These are phyloP conservation scores for Isurus oxyrinchus DNA, from an alignment of 2,113 vertebrate genomes.

Conservation along the genomic window DNA sequence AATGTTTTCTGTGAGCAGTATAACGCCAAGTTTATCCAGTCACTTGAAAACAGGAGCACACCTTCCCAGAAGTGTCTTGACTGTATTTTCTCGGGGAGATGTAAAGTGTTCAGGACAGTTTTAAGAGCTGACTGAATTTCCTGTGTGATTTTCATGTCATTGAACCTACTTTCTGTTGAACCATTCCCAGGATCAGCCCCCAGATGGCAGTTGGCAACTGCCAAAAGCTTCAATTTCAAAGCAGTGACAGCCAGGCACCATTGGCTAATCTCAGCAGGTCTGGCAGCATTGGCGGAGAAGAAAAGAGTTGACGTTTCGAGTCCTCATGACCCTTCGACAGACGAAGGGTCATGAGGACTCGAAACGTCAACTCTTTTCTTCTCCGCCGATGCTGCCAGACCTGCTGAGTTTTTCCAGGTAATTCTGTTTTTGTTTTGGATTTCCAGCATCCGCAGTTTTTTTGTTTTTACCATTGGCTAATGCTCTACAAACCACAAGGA, in stretches of 20 bases:
- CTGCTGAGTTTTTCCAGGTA: too few species aligned
- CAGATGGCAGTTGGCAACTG: neutral
- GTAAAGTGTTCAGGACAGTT: neutral
- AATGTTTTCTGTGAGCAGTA: neutral
- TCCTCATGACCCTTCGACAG: too few species aligned
- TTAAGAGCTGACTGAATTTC: neutral
- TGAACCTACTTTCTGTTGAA: too few species aligned
- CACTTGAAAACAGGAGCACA: neutral
- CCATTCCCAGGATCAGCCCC: neutral
- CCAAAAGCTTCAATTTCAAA: neutral
- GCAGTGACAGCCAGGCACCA: too few species aligned
- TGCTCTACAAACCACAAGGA: neutral
- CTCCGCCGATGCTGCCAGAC: too few species aligned
- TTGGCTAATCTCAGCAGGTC: too few species aligned
- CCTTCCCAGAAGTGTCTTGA: neutral
- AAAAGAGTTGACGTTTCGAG: too few species aligned
- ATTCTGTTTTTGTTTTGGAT: too few species aligned
- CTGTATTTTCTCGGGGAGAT: neutral
- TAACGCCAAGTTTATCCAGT: neutral
- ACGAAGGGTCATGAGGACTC: too few species aligned
- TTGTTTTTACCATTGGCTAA: neutral
- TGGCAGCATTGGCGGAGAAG: too few species aligned
- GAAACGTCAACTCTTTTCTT: too few species aligned
- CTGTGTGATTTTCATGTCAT: neutral
- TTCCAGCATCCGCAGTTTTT: too few species aligned